These are phyloP conservation scores for Pseudopodoces humilis DNA, from an alignment of 2,113 vertebrate genomes.

Conservation along the genomic window DNA sequence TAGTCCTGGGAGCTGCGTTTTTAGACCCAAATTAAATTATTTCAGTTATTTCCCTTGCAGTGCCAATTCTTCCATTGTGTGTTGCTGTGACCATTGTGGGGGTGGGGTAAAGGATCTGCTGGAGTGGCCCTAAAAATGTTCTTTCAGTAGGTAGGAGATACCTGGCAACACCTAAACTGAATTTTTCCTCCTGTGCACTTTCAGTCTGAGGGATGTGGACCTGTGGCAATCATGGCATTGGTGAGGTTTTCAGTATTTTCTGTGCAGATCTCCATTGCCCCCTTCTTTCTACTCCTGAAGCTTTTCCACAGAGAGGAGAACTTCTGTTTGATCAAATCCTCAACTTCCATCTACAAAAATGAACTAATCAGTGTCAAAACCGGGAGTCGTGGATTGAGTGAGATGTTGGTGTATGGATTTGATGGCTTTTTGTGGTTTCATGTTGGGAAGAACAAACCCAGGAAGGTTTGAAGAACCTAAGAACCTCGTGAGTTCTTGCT, in stretches of 20 bases:
- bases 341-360: background rate
- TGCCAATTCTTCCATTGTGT: fast-evolving
- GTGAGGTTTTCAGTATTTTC: background rate
- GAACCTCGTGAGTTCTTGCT: background rate
- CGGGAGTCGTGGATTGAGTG: background rate
- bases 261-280: background rate
- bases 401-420: background rate
- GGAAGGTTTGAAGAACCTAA: background rate
- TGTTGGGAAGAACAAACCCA: background rate
- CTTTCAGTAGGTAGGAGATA: background rate
- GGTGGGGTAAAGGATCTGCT: background rate
- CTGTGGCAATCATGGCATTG: background rate
- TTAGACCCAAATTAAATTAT: background rate
- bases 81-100: background rate
- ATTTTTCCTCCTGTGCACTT: background rate
- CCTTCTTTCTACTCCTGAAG: background rate
- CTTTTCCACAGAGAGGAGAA: background rate
- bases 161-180: background rate
- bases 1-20: background rate
- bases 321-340: background rate
- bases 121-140: background rate
- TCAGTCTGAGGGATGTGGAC: background rate
- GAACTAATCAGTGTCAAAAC: background rate
- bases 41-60: background rate
- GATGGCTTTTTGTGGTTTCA: background rate